A percentile compares a stretch with the other conserved stretches of the same genome.
Conservation (phyloP, 2,797 vertebrate genomes). For the Prionace glauca region DNA sequence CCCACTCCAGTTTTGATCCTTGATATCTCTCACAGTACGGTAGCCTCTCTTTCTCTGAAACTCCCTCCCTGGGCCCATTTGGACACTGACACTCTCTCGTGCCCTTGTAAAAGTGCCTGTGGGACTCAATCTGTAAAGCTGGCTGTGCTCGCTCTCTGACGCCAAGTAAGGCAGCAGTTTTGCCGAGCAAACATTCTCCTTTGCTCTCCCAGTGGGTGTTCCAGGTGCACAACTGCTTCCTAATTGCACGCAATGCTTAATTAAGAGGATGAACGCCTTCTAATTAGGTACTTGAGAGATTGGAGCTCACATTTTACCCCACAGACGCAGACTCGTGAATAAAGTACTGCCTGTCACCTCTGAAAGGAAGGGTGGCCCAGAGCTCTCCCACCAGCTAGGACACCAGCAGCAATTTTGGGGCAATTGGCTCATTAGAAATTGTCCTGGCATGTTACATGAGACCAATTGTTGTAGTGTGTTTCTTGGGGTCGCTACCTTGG, state of each 20-base stretch:
- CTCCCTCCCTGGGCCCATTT: background rate
- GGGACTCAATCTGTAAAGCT: background rate
- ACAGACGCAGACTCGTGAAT: background rate
- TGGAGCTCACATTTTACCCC: background rate
- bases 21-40: background rate
- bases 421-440: background rate
- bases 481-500: background rate
- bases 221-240: background rate
- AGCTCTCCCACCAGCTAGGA: background rate
- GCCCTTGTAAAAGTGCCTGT: background rate
- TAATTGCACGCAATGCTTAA: background rate
- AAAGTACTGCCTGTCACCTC: background rate
- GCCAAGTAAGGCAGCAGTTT: background rate
- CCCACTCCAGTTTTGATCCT: background rate
- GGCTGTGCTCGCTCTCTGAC: background rate
- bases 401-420: background rate
- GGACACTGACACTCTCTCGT: background rate
- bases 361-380: background rate
- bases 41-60: background rate
- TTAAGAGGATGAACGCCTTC: background rate
- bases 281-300: background rate
- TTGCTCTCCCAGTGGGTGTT: background rate
- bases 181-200: background rate
- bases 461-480: background rate
- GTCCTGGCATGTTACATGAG: background rate